Evolutionary conservation across 2,113 vertebrate species (phyloP), one percentile per base, ranked within the genome.

Genomic region (Clinocottus analis): DNA sequence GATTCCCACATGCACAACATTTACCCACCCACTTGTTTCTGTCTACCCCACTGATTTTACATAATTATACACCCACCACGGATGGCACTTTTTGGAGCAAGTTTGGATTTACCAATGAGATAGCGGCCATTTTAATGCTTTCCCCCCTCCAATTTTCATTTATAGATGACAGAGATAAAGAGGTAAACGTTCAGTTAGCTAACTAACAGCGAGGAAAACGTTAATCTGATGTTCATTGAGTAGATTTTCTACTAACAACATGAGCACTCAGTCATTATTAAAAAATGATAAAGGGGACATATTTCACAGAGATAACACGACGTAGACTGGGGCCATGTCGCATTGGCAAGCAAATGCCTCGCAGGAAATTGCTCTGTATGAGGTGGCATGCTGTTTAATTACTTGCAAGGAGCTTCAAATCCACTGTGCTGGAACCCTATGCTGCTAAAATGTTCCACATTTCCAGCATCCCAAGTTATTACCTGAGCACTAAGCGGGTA

Each of bases 371-470:
- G 85, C 89, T 92, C 81, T 75, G 85, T 90, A 87, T 88, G 90
- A 92, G 93, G 88, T 87, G 87, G 74, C 91, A 72, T 85, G 88
- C 90, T 91, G 91, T 93, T 93, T 93, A 93, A 93, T 92, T 90
- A 90, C 89, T 92, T 91, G 90, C 83, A 75, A 87, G 85, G 79
- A 89, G 80, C 79, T 90, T 90, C 88, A 87, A 89, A 88, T 91
- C 90, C 85, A 87, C 78, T 74, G 78, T 83, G 83, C 82, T 81
- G 85, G 69, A 92, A 89, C 80, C 72, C 74, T 25, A 51, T 59
- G n/a, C 77, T 49, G 72, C 79, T 79, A 80, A 90, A 90, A 89
- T 58, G 59, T 72, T 84, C 79, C 75, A 69, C 71, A 39, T 82
- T 87, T 27, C 72, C 70, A 76, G 78, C 83, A 76, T 74, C 82